These are phyloP conservation scores for Cynopterus sphinx DNA, from an alignment of 2,797 vertebrate genomes.

Conservation along the genomic window DNA sequence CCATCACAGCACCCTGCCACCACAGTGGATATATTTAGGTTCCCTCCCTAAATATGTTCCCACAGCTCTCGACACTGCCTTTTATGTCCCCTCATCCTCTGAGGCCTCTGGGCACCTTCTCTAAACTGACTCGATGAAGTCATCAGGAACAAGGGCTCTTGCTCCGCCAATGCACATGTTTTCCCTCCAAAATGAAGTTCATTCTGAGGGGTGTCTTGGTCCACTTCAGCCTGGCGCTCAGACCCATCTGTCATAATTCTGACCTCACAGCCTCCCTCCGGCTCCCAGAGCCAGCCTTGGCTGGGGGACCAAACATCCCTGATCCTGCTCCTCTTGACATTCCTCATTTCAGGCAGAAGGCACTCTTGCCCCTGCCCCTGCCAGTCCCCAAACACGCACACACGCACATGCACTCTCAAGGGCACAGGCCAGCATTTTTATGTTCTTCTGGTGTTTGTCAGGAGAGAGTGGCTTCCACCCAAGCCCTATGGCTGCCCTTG, in stretches of 20 bases:
- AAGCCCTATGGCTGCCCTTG: background rate
- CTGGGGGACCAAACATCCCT: background rate
- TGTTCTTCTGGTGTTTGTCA: background rate
- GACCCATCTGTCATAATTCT: background rate
- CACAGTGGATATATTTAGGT: constrained; percentile 60
- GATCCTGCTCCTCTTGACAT: background rate
- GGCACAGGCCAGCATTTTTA: background rate
- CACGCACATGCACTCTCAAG: background rate
- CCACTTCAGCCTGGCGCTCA: background rate
- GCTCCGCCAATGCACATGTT: constrained; percentile 49
- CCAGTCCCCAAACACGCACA: background rate
- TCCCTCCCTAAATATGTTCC: constrained; percentile 47
- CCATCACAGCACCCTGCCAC: background rate
- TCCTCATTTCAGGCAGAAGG: background rate
- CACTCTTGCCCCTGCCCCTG: background rate
- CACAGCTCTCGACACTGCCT: constrained; percentile 70
- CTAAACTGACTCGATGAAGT: constrained; percentile 14
- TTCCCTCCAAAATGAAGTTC: background rate
- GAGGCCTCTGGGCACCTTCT: constrained; percentile 52
- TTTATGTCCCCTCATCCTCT: constrained; percentile 68
- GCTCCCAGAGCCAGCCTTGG: background rate
- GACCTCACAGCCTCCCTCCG: background rate
- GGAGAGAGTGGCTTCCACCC: background rate
- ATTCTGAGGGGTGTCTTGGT: background rate
- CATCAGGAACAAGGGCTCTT: constrained; percentile 15